Conservation (phyloP, 2,113 vertebrate species). For the Pangasianodon gigas region DNA sequence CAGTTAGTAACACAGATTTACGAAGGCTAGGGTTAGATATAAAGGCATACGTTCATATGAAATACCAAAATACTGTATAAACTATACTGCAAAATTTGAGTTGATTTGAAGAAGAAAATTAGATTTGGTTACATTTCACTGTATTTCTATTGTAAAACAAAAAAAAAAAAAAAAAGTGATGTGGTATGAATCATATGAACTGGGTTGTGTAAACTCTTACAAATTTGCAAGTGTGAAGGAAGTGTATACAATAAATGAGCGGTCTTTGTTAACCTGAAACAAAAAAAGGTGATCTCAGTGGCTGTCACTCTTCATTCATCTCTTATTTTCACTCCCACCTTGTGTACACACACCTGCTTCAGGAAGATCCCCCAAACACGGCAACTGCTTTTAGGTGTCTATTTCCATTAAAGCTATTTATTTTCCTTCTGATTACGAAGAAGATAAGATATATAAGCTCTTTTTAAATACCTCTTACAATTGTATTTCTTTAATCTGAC, state of each 20-base stretch:
- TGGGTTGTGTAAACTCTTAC: background rate
- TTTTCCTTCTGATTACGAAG: background rate
- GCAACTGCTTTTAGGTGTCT: background rate
- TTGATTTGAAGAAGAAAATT: background rate
- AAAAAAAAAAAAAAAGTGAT: background rate
- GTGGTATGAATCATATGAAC: background rate
- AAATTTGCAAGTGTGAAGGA: background rate
- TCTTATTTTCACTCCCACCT: background rate
- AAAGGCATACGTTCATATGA: background rate
- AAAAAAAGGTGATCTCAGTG: background rate
- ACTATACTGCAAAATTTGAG: background rate
- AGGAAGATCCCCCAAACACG: background rate
- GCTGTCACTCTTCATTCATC: background rate
- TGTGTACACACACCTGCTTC: conserved; percentile 7
- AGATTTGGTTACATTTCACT: background rate
- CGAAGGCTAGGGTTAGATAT: background rate
- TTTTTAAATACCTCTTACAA: too few relatives aligned
- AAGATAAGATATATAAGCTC: background rate
- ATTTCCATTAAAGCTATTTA: background rate
- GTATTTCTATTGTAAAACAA: background rate
- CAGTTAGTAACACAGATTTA: background rate
- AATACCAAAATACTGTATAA: background rate
- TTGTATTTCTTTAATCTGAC: background rate
- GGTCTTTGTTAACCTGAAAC: background rate
- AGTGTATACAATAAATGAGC: background rate